Conservation (phyloP, 2,888 invertebrate genomes). For the Lottia scabra region DNA sequence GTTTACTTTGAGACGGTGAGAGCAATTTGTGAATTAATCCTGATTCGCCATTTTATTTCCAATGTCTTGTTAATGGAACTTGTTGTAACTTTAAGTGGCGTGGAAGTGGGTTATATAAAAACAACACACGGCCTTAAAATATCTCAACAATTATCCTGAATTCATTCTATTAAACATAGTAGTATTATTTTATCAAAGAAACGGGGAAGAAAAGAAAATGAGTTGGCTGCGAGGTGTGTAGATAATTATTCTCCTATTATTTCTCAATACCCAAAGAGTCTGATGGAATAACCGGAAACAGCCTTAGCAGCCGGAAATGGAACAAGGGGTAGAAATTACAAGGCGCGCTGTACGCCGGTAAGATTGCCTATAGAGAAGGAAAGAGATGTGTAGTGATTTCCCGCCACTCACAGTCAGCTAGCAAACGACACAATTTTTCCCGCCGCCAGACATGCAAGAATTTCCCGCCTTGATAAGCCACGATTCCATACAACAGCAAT, state of each 20-base stretch:
- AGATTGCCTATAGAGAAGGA: slow-evolving; percentile 3
- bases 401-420: slow-evolving; percentile 3
- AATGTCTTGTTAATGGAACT: background rate
- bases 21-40: too few relatives aligned
- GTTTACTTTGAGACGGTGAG: too few relatives aligned
- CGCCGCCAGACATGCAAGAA: background rate
- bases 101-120: background rate
- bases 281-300: slow-evolving; percentile 6
- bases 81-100: slow-evolving; percentile 4
- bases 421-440: background rate
- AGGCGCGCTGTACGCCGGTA: slow-evolving; percentile 1
- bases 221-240: slow-evolving; percentile 1
- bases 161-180: background rate
- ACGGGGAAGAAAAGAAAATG: background rate
- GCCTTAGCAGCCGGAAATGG: slow-evolving; percentile 6
- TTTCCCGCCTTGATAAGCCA: slow-evolving; percentile 1
- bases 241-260: slow-evolving; percentile 7
- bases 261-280: background rate
- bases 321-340: slow-evolving; percentile 7
- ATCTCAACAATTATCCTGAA: background rate
- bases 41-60: too few relatives aligned
- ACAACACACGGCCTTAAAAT: slow-evolving; percentile 1
- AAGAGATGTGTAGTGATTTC: slow-evolving; percentile 4
- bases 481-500: slow-evolving; percentile 16
- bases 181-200: slow-evolving; percentile 4